Conservation (phyloP, 2,797 vertebrate genomes). For the Paguma larvata region DNA sequence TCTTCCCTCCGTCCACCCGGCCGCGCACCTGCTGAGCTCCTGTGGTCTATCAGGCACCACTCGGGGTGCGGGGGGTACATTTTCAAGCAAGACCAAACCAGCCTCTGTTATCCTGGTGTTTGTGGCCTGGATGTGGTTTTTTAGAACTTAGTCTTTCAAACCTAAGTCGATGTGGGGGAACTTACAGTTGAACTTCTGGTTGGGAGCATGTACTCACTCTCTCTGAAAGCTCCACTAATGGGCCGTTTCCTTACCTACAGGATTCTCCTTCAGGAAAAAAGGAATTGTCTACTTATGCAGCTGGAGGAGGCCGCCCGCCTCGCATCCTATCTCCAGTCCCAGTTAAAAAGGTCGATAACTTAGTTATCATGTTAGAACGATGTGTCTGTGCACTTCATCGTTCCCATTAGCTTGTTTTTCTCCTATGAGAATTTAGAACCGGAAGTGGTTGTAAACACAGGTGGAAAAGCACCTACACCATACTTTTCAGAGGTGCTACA, state of each 20-base stretch:
- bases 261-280: conserved; percentile 89
- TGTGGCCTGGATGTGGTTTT: background rate
- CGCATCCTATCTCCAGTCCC: conserved; percentile 97
- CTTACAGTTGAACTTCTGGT: conserved; percentile 4
- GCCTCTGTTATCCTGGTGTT: background rate
- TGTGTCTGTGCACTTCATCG: background rate
- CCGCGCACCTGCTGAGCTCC: background rate
- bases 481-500: conserved; percentile 9
- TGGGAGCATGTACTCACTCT: background rate
- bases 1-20: no score
- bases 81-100: background rate
- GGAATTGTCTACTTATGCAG: conserved; percentile 95
- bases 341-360: conserved; percentile 94
- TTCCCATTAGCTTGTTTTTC: conserved; percentile 26
- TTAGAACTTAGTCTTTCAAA: background rate
- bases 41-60: background rate
- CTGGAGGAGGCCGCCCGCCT: conserved; percentile 97
- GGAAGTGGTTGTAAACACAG: background rate
- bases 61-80: background rate
- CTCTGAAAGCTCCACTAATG: background rate
- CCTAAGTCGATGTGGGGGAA: background rate
- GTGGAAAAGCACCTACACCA: background rate
- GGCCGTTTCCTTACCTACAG: conserved; percentile 8
- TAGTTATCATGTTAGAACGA: background rate
- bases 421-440: background rate